Base-by-base conservation (phyloP, 2,113 vertebrate species). In the Apteryx owenii region DNA sequence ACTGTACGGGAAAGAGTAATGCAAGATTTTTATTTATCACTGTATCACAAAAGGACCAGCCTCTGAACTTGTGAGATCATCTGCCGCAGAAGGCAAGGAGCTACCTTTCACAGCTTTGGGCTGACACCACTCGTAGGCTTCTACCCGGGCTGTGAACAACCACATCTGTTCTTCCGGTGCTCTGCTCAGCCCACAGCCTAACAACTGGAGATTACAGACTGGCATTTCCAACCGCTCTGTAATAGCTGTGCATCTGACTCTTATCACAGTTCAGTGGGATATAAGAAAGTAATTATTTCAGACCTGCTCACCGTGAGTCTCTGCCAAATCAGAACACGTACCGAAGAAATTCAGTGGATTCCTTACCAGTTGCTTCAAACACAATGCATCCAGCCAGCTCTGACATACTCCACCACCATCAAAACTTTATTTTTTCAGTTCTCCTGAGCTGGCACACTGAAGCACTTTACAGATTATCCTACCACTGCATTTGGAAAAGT, bases 51-150 rank as follows among this genome's bases (percentile, higher is more conserved):
- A 66, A 68, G 73, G 28, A 62, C 0, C 33, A n/a, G 53, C 13
- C 75, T 61, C 42, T 16, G 73, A 56, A 48, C 48, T 9, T 10
- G 7, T 4, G 29, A 31, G 64, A 66, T 26, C 38, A 61, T 25
- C 29, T 61, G 5, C 18, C 0, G 0, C 22, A 28, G 77, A 0
- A 58, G 48, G 42, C 4, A 7, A 75, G 14, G 48, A 22, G 1
- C 31, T 69, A 21, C 42, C 7, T 76, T 29, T 19, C 62, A 10
- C 50, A 51, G 72, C 56, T 75, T 33, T 7, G 33, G 81, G 65
- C 0, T 44, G 12, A 31, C 58, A 28, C 8, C 2, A 0, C 62
- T 5, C 28, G 71, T 46, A 60, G 48, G 14, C 15, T 48, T 40
- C 81, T 7, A 10, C 36, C 69, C 14, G 76, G 79, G 89, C 56